Conservation (phyloP, 2,797 vertebrate genomes). For the Sebastolobus altivelis region DNA sequence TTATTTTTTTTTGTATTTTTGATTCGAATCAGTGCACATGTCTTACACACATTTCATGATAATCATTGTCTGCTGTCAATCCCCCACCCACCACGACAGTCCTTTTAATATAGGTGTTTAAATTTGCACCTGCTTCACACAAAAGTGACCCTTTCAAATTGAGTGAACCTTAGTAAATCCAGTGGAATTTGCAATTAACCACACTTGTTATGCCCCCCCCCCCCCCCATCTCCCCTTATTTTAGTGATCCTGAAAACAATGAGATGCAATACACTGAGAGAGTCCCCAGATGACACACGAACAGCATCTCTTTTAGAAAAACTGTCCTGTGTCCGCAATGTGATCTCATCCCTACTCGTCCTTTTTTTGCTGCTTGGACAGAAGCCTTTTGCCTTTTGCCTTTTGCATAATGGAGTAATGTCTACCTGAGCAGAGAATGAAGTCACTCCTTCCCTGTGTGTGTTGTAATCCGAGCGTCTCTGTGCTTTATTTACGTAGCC, state of each 20-base stretch:
- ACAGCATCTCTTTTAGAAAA: neutral
- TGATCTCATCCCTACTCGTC: neutral
- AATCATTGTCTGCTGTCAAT: slow-evolving; percentile 2
- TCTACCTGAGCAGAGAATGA: too few species aligned
- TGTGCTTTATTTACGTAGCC: too few species aligned
- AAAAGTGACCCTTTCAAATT: slow-evolving; percentile 64
- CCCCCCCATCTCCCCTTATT: neutral
- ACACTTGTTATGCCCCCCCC: slow-evolving; percentile 45
- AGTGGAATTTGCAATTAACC: slow-evolving; percentile 65
- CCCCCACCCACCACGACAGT: neutral
- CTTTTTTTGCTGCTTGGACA: neutral
- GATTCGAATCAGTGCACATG: neutral
- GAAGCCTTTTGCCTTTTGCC: neutral
- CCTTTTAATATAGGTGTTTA: slow-evolving; percentile 42
- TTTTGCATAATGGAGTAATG: too few species aligned
- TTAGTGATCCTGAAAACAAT: slow-evolving; percentile 2
- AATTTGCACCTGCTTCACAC: slow-evolving; percentile 48
- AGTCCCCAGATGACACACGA: neutral
- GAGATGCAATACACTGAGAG: neutral
- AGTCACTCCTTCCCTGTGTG: too few species aligned
- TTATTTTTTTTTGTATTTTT: neutral
- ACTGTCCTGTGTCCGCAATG: neutral
- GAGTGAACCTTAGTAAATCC: slow-evolving; percentile 57
- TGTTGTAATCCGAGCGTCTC: too few species aligned
- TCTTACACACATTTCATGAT: slow-evolving; percentile 3